Evolutionary conservation across 2,113 vertebrate species (phyloP).

Genomic region (Phalacrocorax brasilianus): DNA sequence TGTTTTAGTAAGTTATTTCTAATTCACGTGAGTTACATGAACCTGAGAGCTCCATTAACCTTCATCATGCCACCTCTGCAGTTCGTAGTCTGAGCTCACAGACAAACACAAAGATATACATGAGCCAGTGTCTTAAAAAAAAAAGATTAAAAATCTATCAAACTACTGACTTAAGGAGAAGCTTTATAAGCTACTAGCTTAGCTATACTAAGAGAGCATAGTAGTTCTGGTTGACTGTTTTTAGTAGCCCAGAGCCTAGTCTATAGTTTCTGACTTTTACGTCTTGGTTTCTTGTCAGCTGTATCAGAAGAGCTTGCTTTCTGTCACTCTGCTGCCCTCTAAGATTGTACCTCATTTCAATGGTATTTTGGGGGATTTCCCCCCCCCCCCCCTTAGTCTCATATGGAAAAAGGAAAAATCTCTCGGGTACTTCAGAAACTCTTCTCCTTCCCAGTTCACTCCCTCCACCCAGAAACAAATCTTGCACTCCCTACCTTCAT

Average conservation of each 20-base stretch:
- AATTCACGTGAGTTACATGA: constrained; percentile 52
- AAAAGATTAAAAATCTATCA: background rate
- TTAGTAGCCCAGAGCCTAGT: background rate
- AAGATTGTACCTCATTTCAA: background rate
- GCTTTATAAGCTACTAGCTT: background rate
- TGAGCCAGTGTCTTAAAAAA: background rate
- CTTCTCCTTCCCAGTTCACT: background rate
- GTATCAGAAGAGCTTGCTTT: background rate
- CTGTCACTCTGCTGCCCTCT: background rate
- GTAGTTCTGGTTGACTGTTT: background rate
- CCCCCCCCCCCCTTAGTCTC: background rate
- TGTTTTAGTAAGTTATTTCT: constrained; percentile 65
- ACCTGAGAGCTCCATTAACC: constrained; percentile 51
- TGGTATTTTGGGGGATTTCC: background rate
- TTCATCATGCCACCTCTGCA: constrained; percentile 25
- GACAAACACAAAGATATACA: background rate
- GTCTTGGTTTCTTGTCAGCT: background rate
- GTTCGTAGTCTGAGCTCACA: background rate
- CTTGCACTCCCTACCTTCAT: background rate
- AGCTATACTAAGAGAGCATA: background rate
- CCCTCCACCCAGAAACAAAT: background rate
- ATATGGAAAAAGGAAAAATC: background rate
- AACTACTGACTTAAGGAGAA: background rate
- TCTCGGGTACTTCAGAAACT: background rate
- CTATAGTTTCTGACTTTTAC: background rate